Evolutionary conservation across 2,113 vertebrate genomes (phyloP), one percentile per base, ranked within the genome.

Genomic region (Dendropsophus ebraccatus): DNA sequence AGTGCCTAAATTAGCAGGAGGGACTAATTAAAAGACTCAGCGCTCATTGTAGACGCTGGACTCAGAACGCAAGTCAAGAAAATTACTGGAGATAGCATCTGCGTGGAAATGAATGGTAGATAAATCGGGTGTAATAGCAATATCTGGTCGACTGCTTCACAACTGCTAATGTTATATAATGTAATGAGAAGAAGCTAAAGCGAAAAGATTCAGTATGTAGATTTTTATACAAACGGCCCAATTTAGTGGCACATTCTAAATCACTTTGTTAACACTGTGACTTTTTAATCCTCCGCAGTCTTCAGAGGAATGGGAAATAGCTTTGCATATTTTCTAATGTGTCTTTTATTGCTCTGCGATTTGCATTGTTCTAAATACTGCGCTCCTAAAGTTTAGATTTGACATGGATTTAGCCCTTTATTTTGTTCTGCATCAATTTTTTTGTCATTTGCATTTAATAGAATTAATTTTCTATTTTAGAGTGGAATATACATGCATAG

Each of bases 1-100:
- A 81, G 85, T 86, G 85, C 85, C 85, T 86, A 86, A 86, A 86
- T 86, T 86, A 86, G 78, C 85, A 86, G 85, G 85, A 86, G 85
- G 85, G 85, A 86, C 85, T 86, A 86, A 86, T 86, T 86, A 86
- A 86, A 86, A 86, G 85, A 86, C 85, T 86, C 52, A 81, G 78
- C 73, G 85, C 85, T 86, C 85, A 49, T 81, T 62, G 78, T 81
- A 73, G 67, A 86, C 67, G 70, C 77, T 81, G 77, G 85, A 86
- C 85, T 60, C 67, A 62, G 47, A 86, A 86, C 76, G 67, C 75
- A 70, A 86, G 84, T 86, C 75, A 70, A 86, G 76, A 80, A 86
- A 86, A 86, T 86, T 60, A 78, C 50, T 49, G 85, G 65, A 81
- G 78, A 86, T 86, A 81, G 67, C 78, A 86, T 86, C 85, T 86